Evolutionary conservation across 1,140 invertebrate species (phyloP).

Genomic region (Drosophila repleta): DNA sequence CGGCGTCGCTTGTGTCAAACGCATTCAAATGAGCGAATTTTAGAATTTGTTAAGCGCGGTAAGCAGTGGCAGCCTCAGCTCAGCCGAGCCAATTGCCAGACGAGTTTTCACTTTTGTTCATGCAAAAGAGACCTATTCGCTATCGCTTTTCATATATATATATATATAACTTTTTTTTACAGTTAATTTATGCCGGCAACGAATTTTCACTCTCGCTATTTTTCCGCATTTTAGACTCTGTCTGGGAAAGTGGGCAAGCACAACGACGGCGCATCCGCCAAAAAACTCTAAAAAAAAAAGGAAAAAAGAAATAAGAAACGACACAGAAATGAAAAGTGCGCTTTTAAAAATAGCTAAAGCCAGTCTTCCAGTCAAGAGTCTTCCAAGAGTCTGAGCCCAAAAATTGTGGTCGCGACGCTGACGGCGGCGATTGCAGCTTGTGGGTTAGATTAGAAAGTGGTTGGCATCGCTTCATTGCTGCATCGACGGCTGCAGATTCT

Average conservation of each 20-base stretch:
- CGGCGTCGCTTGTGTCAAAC: conserved; percentile 6
- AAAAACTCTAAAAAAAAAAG: conserved; percentile 39
- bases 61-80: not conserved
- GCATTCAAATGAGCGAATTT: conserved; percentile 33
- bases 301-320: conserved; percentile 21
- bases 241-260: conserved; percentile 53
- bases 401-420: conserved; percentile 37
- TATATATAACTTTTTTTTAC: conserved; percentile 36
- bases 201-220: conserved; percentile 71
- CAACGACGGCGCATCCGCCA: conserved; percentile 54
- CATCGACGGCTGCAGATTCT: conserved; percentile 46
- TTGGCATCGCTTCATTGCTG: conserved; percentile 29
- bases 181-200: conserved; percentile 64
- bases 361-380: conserved; percentile 48
- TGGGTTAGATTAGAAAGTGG: conserved; percentile 70
- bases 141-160: conserved; percentile 49
- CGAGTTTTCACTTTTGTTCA: conserved; percentile 61
- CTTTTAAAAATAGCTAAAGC: conserved; percentile 61
- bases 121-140: conserved; percentile 47
- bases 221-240: conserved; percentile 60
- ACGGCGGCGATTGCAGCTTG: conserved; percentile 43
- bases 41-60: conserved; percentile 28
- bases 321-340: conserved; percentile 56
- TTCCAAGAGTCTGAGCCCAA: conserved; percentile 38
- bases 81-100: not conserved